phyloP scores from a whole-genome alignment of 1,140 invertebrate genomes.

The Anadara kagoshimensis region DNA sequence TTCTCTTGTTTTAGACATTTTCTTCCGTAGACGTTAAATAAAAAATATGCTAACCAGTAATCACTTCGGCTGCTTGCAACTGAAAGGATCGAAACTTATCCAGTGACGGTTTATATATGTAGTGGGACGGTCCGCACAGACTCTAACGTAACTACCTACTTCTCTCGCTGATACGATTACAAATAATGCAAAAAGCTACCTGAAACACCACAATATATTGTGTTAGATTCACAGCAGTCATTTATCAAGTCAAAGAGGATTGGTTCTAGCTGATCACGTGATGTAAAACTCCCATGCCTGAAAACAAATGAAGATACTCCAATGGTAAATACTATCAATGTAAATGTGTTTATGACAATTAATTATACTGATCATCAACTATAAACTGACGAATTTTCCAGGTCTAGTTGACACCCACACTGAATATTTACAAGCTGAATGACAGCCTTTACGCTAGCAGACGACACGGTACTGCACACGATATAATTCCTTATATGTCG shows the following conservation, averaged over 20 bases:
- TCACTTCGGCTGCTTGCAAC: slow-evolving; percentile 3
- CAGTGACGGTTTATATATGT: slow-evolving; percentile 7
- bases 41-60: slow-evolving; percentile 25
- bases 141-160: slow-evolving; percentile 27
- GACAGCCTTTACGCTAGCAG: too few species aligned
- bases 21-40: slow-evolving; percentile 23
- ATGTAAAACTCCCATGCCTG: slow-evolving; percentile 18
- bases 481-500: too few species aligned
- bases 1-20: slow-evolving; percentile 56
- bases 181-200: slow-evolving; percentile 27
- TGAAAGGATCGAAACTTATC: slow-evolving; percentile 1
- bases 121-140: slow-evolving; percentile 15
- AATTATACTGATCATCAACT: neutral
- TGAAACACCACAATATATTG: slow-evolving; percentile 41
- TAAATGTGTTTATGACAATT: slow-evolving; percentile 11
- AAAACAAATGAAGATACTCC: slow-evolving; percentile 16
- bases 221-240: slow-evolving; percentile 29
- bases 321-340: neutral
- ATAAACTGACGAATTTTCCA: neutral
- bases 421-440: slow-evolving; percentile 10
- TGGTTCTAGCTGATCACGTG: slow-evolving; percentile 42
- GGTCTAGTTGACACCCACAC: slow-evolving; percentile 10
- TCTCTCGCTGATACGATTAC: slow-evolving; percentile 22
- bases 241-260: slow-evolving; percentile 42
- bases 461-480: too few species aligned